Evolutionary conservation across 2,888 invertebrate genomes (phyloP).

Genomic region (Pterobdella sp.): DNA sequence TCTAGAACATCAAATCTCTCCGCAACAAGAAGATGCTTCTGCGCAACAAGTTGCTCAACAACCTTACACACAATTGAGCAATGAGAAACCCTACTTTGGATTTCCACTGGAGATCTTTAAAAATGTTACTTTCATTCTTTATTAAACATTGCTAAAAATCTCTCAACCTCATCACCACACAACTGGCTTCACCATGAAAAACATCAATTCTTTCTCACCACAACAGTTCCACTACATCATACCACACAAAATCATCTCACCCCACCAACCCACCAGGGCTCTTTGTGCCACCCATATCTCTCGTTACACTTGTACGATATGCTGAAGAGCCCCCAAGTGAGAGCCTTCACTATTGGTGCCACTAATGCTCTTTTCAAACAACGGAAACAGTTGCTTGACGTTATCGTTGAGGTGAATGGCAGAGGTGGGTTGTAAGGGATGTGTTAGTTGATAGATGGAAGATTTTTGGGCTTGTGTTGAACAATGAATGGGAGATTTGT

Average conservation of each 20-base stretch:
- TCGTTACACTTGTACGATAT: constrained; percentile 89
- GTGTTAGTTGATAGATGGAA: background rate
- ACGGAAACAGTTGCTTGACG: constrained; percentile 82
- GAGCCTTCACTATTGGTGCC: constrained; percentile 75
- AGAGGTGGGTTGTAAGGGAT: background rate
- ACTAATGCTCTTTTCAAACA: constrained; percentile 96
- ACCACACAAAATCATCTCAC: constrained; percentile 62
- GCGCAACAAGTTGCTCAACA: background rate
- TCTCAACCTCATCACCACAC: background rate
- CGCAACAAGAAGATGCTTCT: background rate
- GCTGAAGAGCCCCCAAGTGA: constrained; percentile 73
- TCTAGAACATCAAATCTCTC: background rate
- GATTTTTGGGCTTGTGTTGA: background rate
- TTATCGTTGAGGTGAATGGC: constrained; percentile 67
- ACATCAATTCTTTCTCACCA: constrained; percentile 16
- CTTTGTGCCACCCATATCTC: constrained; percentile 87
- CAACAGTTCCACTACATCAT: constrained; percentile 54
- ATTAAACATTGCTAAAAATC: background rate
- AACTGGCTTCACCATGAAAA: background rate
- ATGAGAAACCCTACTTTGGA: background rate
- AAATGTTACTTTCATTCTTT: constrained; percentile 1
- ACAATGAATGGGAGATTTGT: background rate
- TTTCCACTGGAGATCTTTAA: constrained; percentile 18
- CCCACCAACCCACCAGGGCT: constrained; percentile 68
- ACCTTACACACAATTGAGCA: background rate